Base-by-base conservation (phyloP, 1,140 invertebrate genomes). In the Heliothis subflexa region DNA sequence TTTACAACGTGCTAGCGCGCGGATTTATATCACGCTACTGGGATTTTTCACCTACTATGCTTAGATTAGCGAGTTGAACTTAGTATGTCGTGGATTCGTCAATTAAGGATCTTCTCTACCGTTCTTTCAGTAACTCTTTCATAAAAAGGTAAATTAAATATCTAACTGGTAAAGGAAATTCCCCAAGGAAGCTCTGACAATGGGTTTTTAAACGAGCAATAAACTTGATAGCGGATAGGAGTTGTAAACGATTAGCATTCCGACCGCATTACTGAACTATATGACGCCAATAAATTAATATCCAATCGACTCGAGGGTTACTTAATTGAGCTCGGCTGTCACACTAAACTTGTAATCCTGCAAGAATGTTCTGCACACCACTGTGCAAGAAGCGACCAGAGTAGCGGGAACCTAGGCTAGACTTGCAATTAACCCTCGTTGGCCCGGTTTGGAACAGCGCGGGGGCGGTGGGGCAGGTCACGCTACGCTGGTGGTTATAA, bases 231-330 rank as follows among this genome's bases (percentile, higher is more conserved):
- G 28, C 21, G 47, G 18, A 28, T 47, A 47, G 52, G 49, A 50
- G 55, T 25, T 47, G 18, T 55, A 49, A 74, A 50, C 54, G 45
- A n/a, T 61, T 28, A 55, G 55, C 71, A 75, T 79, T 74, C 70
- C 62, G 59, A 28, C 76, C 61, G 78, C 57, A 72, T 71, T 78
- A 74, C 55, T 47, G 68, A 73, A 76, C 72, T 74, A 73, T 78
- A 81, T 81, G 79, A 83, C 71, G 79, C 85, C 88, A 89, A 89
- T 89, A 88, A 89, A 87, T 89, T 89, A 89, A 91, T 91, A 91
- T 87, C 85, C 83, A 87, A 89, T 89, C 83, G 86, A 74, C 76
- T 71, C 73, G 81, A 85, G 86, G 85, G 85, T 83, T 59, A 83
- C 83, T 87, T 89, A 90, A 91, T 91, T 92, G 88, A 86, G 86